These are phyloP conservation scores for Acipenser ruthenus DNA, from an alignment of 2,797 vertebrate species.

Conservation along the genomic window DNA sequence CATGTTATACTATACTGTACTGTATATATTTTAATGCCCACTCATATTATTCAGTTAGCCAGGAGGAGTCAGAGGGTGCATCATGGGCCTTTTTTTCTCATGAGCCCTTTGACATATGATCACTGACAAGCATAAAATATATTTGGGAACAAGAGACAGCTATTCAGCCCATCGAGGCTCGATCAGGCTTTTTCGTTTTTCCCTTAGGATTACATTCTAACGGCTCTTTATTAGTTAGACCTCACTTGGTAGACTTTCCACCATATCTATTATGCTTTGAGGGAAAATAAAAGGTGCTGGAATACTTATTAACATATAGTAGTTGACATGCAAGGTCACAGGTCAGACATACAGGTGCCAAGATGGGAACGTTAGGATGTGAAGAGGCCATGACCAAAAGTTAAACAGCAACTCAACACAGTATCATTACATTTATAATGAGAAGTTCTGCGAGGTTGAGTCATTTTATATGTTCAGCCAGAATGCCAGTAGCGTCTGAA, in stretches of 20 bases:
- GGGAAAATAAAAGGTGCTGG: background rate
- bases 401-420: conserved; percentile 9
- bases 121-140: too few species aligned
- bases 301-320: conserved; percentile 40
- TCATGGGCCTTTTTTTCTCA: too few species aligned
- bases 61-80: too few species aligned
- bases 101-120: too few species aligned
- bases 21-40: too few species aligned
- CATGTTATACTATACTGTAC: too few species aligned
- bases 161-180: too few species aligned
- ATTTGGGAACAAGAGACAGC: too few species aligned
- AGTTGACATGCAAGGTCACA: conserved; percentile 28
- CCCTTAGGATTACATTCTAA: too few species aligned
- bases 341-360: conserved; percentile 32
- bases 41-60: too few species aligned
- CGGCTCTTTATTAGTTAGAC: too few species aligned
- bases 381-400: conserved; percentile 43
- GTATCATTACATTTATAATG: conserved; percentile 28
- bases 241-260: background rate
- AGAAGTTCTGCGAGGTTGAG: conserved; percentile 19
- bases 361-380: conserved; percentile 23
- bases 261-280: background rate
- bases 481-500: conserved; percentile 3
- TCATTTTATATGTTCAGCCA: conserved; percentile 8
- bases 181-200: too few species aligned